These are phyloP conservation scores for Emmelina monodactyla DNA, from an alignment of 2,888 invertebrate genomes.

Conservation along the genomic window DNA sequence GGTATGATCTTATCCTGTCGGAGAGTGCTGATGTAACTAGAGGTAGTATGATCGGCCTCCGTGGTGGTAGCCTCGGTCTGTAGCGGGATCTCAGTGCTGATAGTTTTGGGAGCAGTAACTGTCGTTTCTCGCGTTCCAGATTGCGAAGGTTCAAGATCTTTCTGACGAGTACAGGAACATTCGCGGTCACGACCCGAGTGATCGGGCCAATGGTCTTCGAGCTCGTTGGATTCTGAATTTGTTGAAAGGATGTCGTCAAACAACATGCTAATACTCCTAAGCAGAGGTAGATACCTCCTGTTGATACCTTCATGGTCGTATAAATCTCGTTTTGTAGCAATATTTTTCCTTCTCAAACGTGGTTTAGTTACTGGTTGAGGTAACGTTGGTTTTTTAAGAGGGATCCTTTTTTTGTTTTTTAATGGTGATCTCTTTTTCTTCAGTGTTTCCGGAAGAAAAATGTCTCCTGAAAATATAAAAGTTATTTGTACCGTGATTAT, in stretches of 20 bases:
- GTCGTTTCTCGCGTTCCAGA: slow-evolving; percentile 37
- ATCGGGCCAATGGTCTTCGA: slow-evolving; percentile 18
- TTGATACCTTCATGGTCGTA: slow-evolving; percentile 32
- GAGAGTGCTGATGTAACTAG: slow-evolving; percentile 49
- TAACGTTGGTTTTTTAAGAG: background rate
- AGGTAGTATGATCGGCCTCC: slow-evolving; percentile 43
- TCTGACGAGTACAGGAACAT: slow-evolving; percentile 25
- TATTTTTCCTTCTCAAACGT: no score
- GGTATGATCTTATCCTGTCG: slow-evolving; percentile 53
- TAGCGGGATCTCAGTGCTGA: slow-evolving; percentile 31
- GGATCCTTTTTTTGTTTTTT: slow-evolving; percentile 27
- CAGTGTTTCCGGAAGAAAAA: no score
- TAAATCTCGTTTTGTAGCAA: slow-evolving; percentile 39
- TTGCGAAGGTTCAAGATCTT: slow-evolving; percentile 15
- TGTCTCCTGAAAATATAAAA: no score
- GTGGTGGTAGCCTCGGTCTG: slow-evolving; percentile 32
- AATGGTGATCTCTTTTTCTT: slow-evolving; percentile 26
- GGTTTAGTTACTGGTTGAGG: background rate
- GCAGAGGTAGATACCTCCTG: slow-evolving; percentile 43
- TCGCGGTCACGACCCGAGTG: slow-evolving; percentile 21
- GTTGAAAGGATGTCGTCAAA: slow-evolving; percentile 45
- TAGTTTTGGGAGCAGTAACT: slow-evolving; percentile 38
- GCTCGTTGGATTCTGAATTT: slow-evolving; percentile 29
- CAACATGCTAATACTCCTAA: slow-evolving; percentile 45
- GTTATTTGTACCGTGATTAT: no score